Conservation (phyloP, 2,888 invertebrate species). For the Polymixis flavicincta region DNA sequence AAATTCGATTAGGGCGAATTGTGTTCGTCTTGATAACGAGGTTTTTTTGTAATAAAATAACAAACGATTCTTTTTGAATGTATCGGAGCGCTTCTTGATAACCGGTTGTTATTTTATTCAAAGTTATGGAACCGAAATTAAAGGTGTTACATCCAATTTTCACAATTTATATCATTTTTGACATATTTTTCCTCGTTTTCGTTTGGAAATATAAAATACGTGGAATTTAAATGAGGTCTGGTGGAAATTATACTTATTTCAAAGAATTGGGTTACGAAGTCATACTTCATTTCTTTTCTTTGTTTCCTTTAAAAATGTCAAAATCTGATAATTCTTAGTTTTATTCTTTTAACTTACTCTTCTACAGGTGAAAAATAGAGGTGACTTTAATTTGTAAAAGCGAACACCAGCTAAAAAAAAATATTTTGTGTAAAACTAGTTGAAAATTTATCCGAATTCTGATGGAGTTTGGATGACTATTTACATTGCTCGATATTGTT, state of each 20-base stretch:
- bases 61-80: conserved; percentile 42
- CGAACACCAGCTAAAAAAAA: not conserved
- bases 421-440: conserved; percentile 34
- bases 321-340: not conserved
- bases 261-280: not conserved
- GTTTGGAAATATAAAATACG: not conserved
- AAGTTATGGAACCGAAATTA: conserved; percentile 2
- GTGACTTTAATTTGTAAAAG: not conserved
- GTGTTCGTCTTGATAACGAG: conserved; percentile 56
- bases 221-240: not conserved
- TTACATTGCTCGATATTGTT: no score
- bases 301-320: not conserved
- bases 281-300: no score
- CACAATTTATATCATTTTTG: not conserved
- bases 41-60: conserved; percentile 64
- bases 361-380: not conserved
- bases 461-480: conserved; percentile 33
- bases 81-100: not conserved
- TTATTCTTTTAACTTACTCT: no score
- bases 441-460: conserved; percentile 26
- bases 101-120: conserved; percentile 23
- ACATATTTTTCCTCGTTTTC: not conserved
- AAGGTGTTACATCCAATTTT: not conserved
- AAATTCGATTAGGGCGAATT: conserved; percentile 66
- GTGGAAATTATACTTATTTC: not conserved